A percentile compares a stretch with the other conserved stretches of the same genome.
These are phyloP conservation scores for Bellardia bayeri DNA, from an alignment of 2,888 invertebrate species.

Conservation along the genomic window DNA sequence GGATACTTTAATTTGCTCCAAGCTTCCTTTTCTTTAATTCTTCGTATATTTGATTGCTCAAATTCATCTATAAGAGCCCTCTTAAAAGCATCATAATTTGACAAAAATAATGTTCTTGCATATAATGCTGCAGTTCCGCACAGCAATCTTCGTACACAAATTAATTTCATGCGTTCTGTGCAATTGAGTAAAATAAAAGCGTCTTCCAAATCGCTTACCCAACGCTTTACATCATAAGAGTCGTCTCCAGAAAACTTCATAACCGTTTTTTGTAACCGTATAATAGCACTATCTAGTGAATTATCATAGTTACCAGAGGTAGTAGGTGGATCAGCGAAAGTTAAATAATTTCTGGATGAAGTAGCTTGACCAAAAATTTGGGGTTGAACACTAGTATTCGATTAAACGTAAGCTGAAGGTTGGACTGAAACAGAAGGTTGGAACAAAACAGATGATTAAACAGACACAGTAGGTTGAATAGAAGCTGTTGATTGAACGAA, in stretches of 20 bases:
- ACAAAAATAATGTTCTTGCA: not conserved
- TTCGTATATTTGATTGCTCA: not conserved
- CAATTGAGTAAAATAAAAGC: slow-evolving; percentile 15
- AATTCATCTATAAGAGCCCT: not conserved
- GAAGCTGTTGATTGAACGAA: not conserved
- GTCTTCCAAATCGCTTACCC: slow-evolving; percentile 24
- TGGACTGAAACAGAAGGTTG: not conserved
- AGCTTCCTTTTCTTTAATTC: slow-evolving; percentile 2
- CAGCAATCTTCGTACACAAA: slow-evolving; percentile 1
- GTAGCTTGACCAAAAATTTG: not conserved
- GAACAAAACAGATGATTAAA: not conserved
- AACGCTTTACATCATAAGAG: slow-evolving; percentile 5
- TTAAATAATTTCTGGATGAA: not conserved
- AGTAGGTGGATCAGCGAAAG: not conserved
- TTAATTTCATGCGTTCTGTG: slow-evolving; percentile 21
- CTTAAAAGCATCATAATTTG: not conserved
- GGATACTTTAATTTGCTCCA: no score
- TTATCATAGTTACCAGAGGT: not conserved
- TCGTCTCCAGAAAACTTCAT: slow-evolving; percentile 6
- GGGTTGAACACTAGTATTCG: not conserved
- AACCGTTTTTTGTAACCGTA: not conserved
- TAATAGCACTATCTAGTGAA: not conserved
- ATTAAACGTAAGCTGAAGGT: not conserved
- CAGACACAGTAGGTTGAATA: not conserved
- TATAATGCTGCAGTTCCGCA: slow-evolving; percentile 8